Percentiles rank a stretch among this genome's conserved stretches.
Evolutionary conservation across 2,797 vertebrate genomes (phyloP).

Genomic region (Periophthalmus magnuspinnatus): DNA sequence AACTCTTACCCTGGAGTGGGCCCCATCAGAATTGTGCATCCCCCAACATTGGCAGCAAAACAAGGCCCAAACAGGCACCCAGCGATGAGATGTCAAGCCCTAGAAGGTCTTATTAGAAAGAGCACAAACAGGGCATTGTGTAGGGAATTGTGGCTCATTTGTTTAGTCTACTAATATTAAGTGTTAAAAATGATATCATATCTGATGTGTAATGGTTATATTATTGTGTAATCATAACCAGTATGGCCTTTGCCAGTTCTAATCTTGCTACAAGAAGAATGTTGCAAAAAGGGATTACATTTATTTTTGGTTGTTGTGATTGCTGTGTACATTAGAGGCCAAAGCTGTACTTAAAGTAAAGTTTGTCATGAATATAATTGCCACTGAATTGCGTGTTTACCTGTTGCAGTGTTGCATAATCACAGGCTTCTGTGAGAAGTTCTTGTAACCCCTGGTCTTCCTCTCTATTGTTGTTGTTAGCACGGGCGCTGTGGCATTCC

Average conservation of each 20-base stretch:
- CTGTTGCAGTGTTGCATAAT: not conserved
- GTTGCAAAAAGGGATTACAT: not conserved
- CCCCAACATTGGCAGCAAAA: slow-evolving; percentile 46
- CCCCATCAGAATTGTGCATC: slow-evolving; percentile 43
- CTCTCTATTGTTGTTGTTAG: slow-evolving; percentile 63
- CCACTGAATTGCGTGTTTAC: not conserved
- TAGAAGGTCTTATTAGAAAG: slow-evolving; percentile 36
- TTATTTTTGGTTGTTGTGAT: not conserved
- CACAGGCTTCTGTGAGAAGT: not conserved
- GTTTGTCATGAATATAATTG: not conserved
- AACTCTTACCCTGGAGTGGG: slow-evolving; percentile 46
- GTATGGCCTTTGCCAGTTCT: not conserved
- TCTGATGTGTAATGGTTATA: too few species aligned
- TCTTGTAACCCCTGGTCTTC: not conserved
- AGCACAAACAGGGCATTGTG: not conserved
- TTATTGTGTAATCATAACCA: not conserved
- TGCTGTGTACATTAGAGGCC: too few species aligned
- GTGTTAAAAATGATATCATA: not conserved
- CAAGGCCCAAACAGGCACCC: slow-evolving; percentile 29
- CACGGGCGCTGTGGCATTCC: slow-evolving; percentile 96
- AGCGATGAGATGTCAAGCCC: slow-evolving; percentile 59
- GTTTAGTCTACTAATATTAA: not conserved
- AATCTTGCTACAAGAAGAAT: not conserved
- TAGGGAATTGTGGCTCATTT: not conserved
- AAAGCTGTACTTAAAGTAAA: not conserved